Conservation (phyloP, 1,140 invertebrate species). For the Pseudoatta argentina region DNA sequence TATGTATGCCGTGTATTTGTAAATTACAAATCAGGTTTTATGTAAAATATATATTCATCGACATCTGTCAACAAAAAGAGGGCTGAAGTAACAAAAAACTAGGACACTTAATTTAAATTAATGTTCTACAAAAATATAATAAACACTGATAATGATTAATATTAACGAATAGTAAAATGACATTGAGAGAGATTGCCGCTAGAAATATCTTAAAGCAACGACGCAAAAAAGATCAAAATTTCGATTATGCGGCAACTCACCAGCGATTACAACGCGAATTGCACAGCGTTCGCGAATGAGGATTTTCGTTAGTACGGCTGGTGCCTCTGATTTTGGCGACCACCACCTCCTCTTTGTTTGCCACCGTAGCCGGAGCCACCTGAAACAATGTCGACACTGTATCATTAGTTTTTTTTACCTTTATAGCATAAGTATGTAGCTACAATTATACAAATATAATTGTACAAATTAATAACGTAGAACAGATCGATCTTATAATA, state of each 20-base stretch:
- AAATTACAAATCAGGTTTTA: constrained; percentile 28
- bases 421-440: constrained; percentile 9
- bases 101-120: constrained; percentile 24
- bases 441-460: constrained; percentile 55
- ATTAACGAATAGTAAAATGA: constrained; percentile 19
- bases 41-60: neutral
- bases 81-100: constrained; percentile 10
- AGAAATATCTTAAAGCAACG: neutral
- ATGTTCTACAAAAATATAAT: constrained; percentile 5
- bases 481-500: constrained; percentile 44
- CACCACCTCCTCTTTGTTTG: constrained; percentile 87
- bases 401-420: constrained; percentile 88
- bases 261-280: constrained; percentile 83
- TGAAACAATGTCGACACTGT: constrained; percentile 82
- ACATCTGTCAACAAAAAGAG: neutral
- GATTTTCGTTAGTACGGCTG: constrained; percentile 90
- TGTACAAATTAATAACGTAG: constrained; percentile 1
- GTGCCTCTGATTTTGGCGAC: constrained; percentile 90
- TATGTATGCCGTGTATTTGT: constrained; percentile 8
- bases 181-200: constrained; percentile 38
- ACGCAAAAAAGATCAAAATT: neutral
- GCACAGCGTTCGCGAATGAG: constrained; percentile 82
- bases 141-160: neutral
- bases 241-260: constrained; percentile 78
- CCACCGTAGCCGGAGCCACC: constrained; percentile 88